Percentiles rank a stretch among this genome's conserved stretches.
Evolutionary conservation across 2,113 vertebrate genomes (phyloP).

Genomic region (Podiceps cristatus): DNA sequence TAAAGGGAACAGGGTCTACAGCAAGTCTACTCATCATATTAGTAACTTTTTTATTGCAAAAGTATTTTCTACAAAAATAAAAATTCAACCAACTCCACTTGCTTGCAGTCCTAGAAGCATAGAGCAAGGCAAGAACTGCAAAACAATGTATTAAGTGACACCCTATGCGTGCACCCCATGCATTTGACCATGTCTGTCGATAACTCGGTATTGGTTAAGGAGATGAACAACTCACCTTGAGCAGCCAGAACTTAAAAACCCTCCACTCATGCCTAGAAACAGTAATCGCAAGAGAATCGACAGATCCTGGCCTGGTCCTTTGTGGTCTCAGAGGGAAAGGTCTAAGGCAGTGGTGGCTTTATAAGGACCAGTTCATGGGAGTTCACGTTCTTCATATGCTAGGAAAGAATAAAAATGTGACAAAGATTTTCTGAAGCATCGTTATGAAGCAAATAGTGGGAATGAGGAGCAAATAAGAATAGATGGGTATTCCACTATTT

Average conservation of each 20-base stretch:
- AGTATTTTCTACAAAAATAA: background rate
- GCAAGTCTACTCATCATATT: background rate
- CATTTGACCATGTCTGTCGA: background rate
- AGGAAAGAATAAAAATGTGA: background rate
- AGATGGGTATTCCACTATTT: background rate
- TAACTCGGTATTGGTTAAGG: fast-evolving
- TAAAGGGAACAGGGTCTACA: background rate
- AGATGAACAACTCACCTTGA: background rate
- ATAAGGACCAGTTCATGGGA: background rate
- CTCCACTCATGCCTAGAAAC: background rate
- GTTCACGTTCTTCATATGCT: background rate
- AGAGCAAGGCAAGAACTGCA: background rate
- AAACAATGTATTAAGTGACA: background rate
- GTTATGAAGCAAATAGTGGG: background rate
- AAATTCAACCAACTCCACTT: background rate
- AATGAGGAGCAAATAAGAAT: background rate
- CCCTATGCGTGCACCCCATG: fast-evolving
- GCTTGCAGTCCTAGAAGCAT: background rate
- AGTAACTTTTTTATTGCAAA: background rate
- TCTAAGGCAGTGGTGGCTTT: background rate
- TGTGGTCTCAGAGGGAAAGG: background rate
- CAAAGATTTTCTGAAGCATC: background rate
- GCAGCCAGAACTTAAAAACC: background rate
- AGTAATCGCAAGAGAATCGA: background rate
- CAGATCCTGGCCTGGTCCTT: background rate